Evolutionary conservation across 2,113 vertebrate species (phyloP).

Genomic region (Pteruthius melanotis): DNA sequence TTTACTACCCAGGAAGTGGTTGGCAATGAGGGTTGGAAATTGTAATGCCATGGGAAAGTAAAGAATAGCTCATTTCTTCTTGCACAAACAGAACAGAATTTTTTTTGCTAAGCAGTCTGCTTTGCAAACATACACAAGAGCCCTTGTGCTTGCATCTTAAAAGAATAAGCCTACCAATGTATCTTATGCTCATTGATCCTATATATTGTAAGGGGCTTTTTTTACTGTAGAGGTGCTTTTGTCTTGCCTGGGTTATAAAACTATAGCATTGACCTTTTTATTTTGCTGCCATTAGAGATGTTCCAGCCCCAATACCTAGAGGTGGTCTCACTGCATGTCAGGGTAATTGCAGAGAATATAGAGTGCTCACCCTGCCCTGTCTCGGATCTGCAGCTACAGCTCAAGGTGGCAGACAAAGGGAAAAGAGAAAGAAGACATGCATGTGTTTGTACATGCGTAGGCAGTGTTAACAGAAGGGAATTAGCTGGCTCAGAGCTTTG

Average conservation of each 20-base stretch:
- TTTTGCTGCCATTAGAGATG: not conserved
- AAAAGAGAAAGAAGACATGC: not conserved
- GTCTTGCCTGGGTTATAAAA: not conserved
- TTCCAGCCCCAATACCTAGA: not conserved
- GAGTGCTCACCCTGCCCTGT: not conserved
- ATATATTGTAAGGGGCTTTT: not conserved
- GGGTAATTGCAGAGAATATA: not conserved
- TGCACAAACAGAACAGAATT: not conserved
- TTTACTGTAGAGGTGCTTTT: not conserved
- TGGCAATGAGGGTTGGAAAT: not conserved
- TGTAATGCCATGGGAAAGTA: not conserved
- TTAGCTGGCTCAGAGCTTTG: not conserved
- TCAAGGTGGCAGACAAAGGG: not conserved
- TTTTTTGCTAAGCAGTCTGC: not conserved
- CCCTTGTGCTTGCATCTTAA: not conserved
- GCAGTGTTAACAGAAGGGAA: slow-evolving; percentile 1
- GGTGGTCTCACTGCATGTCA: not conserved
- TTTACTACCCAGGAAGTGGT: not conserved
- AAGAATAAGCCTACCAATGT: not conserved
- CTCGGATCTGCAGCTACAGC: not conserved
- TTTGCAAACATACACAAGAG: not conserved
- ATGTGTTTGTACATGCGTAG: not conserved
- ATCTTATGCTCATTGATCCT: not conserved
- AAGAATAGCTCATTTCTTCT: not conserved
- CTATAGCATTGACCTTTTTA: not conserved